phyloP scores from a whole-genome alignment of 2,113 vertebrate genomes.

The Neolamprologus tretocephalus region DNA sequence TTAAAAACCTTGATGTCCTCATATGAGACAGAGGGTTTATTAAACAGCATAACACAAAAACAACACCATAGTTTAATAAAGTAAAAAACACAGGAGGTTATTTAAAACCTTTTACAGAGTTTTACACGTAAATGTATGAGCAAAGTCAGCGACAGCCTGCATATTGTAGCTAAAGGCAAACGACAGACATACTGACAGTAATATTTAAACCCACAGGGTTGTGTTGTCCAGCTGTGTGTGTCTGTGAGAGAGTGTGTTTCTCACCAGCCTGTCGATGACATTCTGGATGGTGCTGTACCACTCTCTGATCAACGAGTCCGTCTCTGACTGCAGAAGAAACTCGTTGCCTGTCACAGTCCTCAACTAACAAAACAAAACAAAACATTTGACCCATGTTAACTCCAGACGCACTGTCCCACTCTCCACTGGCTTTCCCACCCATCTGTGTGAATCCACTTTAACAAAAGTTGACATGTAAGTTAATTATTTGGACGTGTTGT shows the following conservation, averaged over 20 bases:
- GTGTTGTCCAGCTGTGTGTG: background rate
- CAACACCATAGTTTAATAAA: rapidly evolving
- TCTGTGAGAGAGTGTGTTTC: background rate
- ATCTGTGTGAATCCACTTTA: background rate
- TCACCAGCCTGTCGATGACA: slow-evolving; percentile 82
- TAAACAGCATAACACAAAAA: background rate
- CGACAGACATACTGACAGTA: background rate
- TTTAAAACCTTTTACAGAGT: background rate
- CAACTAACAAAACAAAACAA: slow-evolving; percentile 64
- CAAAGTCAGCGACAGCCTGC: rapidly evolving
- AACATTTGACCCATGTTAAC: background rate
- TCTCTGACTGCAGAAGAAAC: slow-evolving; percentile 87
- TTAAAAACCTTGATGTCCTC: background rate
- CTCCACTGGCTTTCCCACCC: rapidly evolving
- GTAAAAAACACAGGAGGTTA: background rate
- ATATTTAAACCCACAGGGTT: background rate
- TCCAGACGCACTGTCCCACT: rapidly evolving
- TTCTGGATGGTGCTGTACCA: slow-evolving; percentile 81
- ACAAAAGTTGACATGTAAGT: background rate
- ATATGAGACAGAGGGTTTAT: background rate
- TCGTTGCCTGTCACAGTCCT: slow-evolving; percentile 86
- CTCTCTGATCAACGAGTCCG: slow-evolving; percentile 76
- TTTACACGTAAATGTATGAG: background rate
- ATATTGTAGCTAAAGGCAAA: background rate
- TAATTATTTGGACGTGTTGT: background rate